These are phyloP conservation scores for Eledona agricola DNA, from an alignment of 2,888 invertebrate species.

Conservation along the genomic window DNA sequence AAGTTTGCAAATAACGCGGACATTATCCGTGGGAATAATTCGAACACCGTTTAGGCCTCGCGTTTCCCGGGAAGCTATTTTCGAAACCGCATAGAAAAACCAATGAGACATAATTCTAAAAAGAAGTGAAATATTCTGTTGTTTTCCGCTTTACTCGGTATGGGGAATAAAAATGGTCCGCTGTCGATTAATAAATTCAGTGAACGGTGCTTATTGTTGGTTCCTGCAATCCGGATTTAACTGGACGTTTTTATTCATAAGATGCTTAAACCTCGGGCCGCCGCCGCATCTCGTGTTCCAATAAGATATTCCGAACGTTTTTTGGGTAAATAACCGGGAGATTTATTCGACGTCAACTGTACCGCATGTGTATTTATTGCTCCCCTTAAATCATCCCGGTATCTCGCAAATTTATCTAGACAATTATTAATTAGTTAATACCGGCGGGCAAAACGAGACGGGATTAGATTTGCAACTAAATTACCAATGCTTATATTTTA, in stretches of 20 bases:
- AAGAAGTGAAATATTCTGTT: too few species aligned
- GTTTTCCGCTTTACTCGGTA: too few species aligned
- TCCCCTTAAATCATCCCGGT: slow-evolving; percentile 54
- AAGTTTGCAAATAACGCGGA: slow-evolving; percentile 35
- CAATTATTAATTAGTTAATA: slow-evolving; percentile 58
- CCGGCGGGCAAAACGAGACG: slow-evolving; percentile 41
- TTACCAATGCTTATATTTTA: slow-evolving; percentile 39
- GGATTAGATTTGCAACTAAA: slow-evolving; percentile 42
- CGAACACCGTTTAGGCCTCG: slow-evolving; percentile 16
- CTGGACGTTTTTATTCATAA: slow-evolving; percentile 18
- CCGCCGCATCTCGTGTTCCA: slow-evolving; percentile 7
- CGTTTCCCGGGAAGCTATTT: slow-evolving; percentile 12
- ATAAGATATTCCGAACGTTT: slow-evolving; percentile 29
- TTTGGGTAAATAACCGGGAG: slow-evolving; percentile 39
- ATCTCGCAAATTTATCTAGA: slow-evolving; percentile 56
- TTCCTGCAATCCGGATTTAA: slow-evolving; percentile 11
- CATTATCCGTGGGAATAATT: slow-evolving; percentile 31
- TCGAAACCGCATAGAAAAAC: too few species aligned
- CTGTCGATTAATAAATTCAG: too few species aligned
- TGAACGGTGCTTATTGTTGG: slow-evolving; percentile 9
- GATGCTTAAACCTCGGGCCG: slow-evolving; percentile 7
- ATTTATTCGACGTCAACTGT: slow-evolving; percentile 50
- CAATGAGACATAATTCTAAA: too few species aligned
- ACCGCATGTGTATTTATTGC: slow-evolving; percentile 56
- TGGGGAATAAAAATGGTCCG: too few species aligned